Evolutionary conservation across 2,113 vertebrate genomes (phyloP).

Genomic region (Zeus faber): DNA sequence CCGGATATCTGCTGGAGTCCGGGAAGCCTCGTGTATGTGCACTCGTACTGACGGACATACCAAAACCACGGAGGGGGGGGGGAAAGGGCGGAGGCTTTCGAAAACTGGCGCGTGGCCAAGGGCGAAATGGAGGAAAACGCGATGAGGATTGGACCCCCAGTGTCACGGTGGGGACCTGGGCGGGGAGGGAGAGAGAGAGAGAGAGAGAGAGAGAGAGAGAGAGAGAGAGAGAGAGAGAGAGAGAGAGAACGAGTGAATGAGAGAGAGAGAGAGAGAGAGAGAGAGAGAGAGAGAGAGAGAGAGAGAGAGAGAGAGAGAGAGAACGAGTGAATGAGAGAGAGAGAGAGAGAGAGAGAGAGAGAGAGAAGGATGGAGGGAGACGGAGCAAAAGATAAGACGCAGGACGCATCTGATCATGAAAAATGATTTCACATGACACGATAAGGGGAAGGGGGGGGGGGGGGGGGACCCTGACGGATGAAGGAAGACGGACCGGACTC

Average conservation of each 20-base stretch:
- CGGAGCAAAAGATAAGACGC: constrained; percentile 9
- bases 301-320: not conserved
- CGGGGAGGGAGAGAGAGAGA: too few species aligned
- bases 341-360: constrained; percentile 12
- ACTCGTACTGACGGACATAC: too few species aligned
- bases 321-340: not conserved
- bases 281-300: constrained; percentile 1
- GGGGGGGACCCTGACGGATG: constrained; percentile 8
- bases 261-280: not conserved
- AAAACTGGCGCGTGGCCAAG: too few species aligned
- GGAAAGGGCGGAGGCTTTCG: too few species aligned
- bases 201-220: too few species aligned
- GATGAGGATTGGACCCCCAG: too few species aligned
- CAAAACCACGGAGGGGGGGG: too few species aligned
- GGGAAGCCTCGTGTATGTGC: too few species aligned
- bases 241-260: not conserved
- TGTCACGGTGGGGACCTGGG: too few species aligned
- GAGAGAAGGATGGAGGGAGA: constrained; percentile 2
- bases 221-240: too few species aligned
- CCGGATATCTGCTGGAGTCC: too few species aligned
- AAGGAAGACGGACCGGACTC: constrained; percentile 14
- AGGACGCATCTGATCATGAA: constrained; percentile 23
- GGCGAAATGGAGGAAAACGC: too few species aligned
- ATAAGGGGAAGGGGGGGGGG: constrained; percentile 18
- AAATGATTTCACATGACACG: constrained; percentile 42